Evolutionary conservation across 2,888 invertebrate genomes (phyloP), one percentile per base, ranked within the genome.

Genomic region (Lasioglossum vierecki): DNA sequence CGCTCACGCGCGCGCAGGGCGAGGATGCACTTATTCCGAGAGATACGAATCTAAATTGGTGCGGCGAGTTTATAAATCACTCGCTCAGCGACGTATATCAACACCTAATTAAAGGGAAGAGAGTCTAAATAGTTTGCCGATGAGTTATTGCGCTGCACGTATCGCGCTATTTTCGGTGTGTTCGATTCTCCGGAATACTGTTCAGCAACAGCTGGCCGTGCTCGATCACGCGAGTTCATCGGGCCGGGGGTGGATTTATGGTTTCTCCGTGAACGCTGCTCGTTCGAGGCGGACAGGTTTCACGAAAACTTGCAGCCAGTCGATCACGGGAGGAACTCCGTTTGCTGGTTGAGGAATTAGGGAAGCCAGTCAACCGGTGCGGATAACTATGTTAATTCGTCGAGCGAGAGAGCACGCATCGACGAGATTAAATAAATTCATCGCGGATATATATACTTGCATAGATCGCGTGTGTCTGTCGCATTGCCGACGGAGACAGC

Each of bases 91-190:
- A 60, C 80, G 26, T 83, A 49, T 76, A 78, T 86, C 86, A 85
- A 68, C 83, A 72, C 76, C 57, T 76, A 83, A 83, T 86, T 86
- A 80, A 86, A 77, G 70, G 53, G 63, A 60, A 66, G 57, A n/a
- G 74, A 49, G 68, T 57, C 39, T 68, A 79, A 85, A 76, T 57
- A 73, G 70, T 30, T 60, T 2, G n/a, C 46, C 26, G 22, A 80
- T 72, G 79, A 86, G 72, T 86, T 82, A 79, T 83, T 66, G 15
- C 76, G 53, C 41, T 57, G 35, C 57, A 22, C 39, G 22, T n/a
- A 30, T 57, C 68, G 41, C 22, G 70, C 72, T 83, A 84, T 84
- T 84, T 79, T 71, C 41, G 30, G 26, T n/a, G 68, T 39, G 8
- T 71, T 79, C 60, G 79, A 83, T 76, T 41, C 83, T 39, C 71